Evolutionary conservation across 2,797 vertebrate species (phyloP).

Genomic region (Onychomys arenicola): DNA sequence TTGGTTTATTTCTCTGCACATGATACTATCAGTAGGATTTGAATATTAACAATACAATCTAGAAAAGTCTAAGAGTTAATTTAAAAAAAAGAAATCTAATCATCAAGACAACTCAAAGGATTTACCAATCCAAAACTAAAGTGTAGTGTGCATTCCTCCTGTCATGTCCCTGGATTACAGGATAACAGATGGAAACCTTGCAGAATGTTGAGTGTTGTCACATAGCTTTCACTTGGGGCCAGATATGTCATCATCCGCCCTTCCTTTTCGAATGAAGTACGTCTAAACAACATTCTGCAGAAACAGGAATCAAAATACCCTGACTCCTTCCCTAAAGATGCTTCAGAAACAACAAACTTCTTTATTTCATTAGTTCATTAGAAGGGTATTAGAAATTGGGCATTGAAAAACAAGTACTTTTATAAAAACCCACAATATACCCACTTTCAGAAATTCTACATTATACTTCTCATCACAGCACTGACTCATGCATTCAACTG

Average conservation of each 20-base stretch:
- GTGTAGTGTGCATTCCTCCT: neutral
- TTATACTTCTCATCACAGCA: neutral
- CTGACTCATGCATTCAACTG: slow-evolving; percentile 1
- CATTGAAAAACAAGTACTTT: neutral
- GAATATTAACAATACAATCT: slow-evolving; percentile 36
- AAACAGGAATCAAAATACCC: slow-evolving; percentile 11
- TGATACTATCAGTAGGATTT: neutral
- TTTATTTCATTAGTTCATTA: slow-evolving; percentile 19
- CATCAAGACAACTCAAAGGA: slow-evolving; percentile 15
- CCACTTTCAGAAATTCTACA: neutral
- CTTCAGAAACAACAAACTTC: neutral
- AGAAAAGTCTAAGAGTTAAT: neutral
- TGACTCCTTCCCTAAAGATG: neutral
- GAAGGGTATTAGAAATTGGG: neutral
- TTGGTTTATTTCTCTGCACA: neutral
- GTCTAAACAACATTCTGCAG: slow-evolving; percentile 25
- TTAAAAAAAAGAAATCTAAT: slow-evolving; percentile 32
- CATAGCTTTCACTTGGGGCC: neutral
- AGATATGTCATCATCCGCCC: neutral
- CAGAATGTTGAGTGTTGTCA: neutral
- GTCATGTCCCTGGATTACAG: neutral
- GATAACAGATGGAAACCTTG: neutral
- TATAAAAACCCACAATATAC: neutral
- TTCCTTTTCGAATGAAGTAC: slow-evolving; percentile 44
- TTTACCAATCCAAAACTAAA: neutral